A percentile compares a stretch with the other conserved stretches of the same genome.
Conservation (phyloP, 35 echinoderm and acorn worm species). For the Hemicentrotus pulcherrimus region DNA sequence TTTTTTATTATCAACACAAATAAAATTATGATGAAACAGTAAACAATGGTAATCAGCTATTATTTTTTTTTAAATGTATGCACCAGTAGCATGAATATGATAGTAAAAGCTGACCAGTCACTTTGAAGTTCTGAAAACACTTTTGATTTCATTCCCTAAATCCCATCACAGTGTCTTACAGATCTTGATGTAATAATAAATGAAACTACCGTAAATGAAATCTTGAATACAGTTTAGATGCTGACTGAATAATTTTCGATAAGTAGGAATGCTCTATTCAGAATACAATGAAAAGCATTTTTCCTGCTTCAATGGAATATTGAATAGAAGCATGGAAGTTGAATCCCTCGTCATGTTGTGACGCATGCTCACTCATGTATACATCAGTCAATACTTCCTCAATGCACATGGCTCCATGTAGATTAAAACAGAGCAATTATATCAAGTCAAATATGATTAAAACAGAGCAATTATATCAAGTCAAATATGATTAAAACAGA, state of each 20-base stretch:
- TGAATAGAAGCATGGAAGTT: not conserved
- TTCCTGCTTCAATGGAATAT: not conserved
- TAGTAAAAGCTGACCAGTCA: not conserved
- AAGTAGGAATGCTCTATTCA: not conserved
- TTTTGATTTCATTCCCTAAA: too few species aligned
- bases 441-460: not conserved
- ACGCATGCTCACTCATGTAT: not conserved
- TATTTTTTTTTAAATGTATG: not conserved
- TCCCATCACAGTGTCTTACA: too few species aligned
- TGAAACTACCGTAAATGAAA: too few species aligned
- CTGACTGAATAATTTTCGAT: too few species aligned
- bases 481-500: not conserved
- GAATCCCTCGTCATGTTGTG: not conserved
- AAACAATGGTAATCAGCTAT: not conserved
- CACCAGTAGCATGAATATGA: not conserved
- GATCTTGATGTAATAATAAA: too few species aligned
- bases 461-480: not conserved
- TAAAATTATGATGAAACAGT: too few species aligned
- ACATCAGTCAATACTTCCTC: not conserved
- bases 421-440: not conserved
- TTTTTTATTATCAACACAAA: too few species aligned
- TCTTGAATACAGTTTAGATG: too few species aligned
- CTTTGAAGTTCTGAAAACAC: too few species aligned
- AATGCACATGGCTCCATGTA: not conserved
- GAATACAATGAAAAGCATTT: not conserved